A percentile compares a stretch with the other conserved stretches of the same genome.
Evolutionary conservation across 2,113 vertebrate genomes (phyloP).

Genomic region (Leptobrachium ailaonicum): DNA sequence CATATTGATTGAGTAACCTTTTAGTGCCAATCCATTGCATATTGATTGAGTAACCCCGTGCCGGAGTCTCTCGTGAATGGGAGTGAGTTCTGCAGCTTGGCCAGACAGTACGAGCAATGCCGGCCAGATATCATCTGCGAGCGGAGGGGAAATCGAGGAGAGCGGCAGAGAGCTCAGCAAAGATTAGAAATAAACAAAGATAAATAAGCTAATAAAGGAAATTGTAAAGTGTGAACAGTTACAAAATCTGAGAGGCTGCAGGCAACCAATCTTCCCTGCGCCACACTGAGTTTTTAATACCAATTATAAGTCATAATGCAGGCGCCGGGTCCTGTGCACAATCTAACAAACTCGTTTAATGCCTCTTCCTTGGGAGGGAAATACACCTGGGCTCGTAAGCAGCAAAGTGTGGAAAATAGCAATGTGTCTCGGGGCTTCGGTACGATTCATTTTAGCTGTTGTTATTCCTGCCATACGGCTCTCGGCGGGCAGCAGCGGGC

Average conservation of each 20-base stretch:
- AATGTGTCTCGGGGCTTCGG: background rate
- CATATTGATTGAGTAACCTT: no score
- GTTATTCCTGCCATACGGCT: slow-evolving; percentile 3
- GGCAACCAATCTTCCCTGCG: slow-evolving; percentile 4
- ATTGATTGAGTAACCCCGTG: background rate
- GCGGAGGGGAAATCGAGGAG: background rate
- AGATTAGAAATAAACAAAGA: slow-evolving; percentile 9
- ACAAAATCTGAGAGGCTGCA: background rate
- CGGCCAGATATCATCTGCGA: background rate
- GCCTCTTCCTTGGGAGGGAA: slow-evolving; percentile 6
- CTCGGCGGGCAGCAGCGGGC: background rate
- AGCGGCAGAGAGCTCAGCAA: background rate
- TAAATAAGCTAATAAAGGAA: background rate
- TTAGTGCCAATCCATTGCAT: no score
- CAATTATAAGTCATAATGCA: slow-evolving; percentile 24
- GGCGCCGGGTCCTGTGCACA: background rate
- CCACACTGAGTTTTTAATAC: slow-evolving; percentile 18
- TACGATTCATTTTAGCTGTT: background rate
- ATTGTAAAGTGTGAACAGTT: background rate
- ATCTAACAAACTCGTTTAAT: slow-evolving; percentile 20
- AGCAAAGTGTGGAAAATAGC: slow-evolving; percentile 4
- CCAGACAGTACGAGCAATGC: background rate
- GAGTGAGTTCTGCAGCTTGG: background rate
- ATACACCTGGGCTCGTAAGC: slow-evolving; percentile 4
- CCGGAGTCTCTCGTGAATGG: background rate